Percentiles rank a stretch among this genome's conserved stretches.
Evolutionary conservation across 2,113 vertebrate species (phyloP).

Genomic region (Paratilapia polleni): DNA sequence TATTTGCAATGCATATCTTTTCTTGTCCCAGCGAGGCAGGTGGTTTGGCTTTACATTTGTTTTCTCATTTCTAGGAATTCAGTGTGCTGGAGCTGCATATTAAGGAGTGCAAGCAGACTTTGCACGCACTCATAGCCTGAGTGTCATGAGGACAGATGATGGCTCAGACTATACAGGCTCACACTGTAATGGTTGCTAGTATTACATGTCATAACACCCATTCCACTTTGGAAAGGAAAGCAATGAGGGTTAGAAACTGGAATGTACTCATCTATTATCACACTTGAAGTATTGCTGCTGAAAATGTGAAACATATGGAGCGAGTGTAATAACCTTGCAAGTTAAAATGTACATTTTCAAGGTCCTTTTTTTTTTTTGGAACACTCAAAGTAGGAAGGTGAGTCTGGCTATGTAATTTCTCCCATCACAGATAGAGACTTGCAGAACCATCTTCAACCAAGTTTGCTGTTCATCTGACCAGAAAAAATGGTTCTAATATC

Average conservation of each 20-base stretch:
- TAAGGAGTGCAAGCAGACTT: constrained; percentile 20
- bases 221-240: constrained; percentile 10
- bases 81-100: constrained; percentile 27
- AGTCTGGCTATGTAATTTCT: not conserved
- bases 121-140: constrained; percentile 7
- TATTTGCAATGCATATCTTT: constrained; percentile 31
- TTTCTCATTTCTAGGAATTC: constrained; percentile 26
- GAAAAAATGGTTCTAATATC: not conserved
- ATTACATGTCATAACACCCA: constrained; percentile 5
- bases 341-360: not conserved
- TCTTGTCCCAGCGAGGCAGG: constrained; percentile 21
- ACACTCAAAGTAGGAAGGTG: not conserved
- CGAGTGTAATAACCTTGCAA: not conserved
- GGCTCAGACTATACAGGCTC: constrained; percentile 13
- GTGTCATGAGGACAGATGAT: constrained; percentile 37
- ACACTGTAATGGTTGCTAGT: constrained; percentile 15
- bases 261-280: not conserved
- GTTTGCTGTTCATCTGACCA: not conserved
- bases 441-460: not conserved
- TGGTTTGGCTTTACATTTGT: constrained; percentile 49
- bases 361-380: not conserved
- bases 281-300: not conserved
- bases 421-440: not conserved
- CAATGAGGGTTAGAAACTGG: not conserved
- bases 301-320: not conserved